phyloP scores from a whole-genome alignment of 2,797 vertebrate genomes.

The Arnoldichthys spilopterus region DNA sequence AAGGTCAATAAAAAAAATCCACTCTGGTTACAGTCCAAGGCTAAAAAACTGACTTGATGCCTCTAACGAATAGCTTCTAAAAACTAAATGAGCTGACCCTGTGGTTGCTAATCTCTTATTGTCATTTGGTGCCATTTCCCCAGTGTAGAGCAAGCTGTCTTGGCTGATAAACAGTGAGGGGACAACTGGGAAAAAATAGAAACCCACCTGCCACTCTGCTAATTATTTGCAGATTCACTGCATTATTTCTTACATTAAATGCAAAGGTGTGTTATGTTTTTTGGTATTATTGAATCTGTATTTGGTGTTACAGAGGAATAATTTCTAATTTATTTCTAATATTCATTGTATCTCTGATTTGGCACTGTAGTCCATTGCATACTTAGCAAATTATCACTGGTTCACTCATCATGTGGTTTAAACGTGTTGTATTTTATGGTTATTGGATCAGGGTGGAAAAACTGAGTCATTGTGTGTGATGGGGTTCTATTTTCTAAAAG shows the following conservation, averaged over 20 bases:
- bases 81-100: conserved; percentile 69
- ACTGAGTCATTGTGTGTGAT: neutral
- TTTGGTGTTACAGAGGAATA: neutral
- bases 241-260: neutral
- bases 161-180: conserved; percentile 72
- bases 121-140: conserved; percentile 83
- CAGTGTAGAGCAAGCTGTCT: conserved; percentile 70
- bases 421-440: neutral
- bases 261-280: no score
- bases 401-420: neutral
- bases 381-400: neutral
- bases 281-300: neutral
- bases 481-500: neutral
- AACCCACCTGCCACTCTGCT: conserved; percentile 57
- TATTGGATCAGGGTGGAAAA: neutral
- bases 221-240: neutral
- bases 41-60: conserved; percentile 33
- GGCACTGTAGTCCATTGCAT: no score
- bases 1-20: neutral
- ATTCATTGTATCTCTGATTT: no score
- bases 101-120: conserved; percentile 81
- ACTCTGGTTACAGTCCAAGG: neutral
- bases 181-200: conserved; percentile 66
- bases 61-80: conserved; percentile 68
- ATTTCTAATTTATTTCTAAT: no score